Base-by-base conservation (phyloP, 2,113 vertebrate genomes). In the Amblyopsis rosae region DNA sequence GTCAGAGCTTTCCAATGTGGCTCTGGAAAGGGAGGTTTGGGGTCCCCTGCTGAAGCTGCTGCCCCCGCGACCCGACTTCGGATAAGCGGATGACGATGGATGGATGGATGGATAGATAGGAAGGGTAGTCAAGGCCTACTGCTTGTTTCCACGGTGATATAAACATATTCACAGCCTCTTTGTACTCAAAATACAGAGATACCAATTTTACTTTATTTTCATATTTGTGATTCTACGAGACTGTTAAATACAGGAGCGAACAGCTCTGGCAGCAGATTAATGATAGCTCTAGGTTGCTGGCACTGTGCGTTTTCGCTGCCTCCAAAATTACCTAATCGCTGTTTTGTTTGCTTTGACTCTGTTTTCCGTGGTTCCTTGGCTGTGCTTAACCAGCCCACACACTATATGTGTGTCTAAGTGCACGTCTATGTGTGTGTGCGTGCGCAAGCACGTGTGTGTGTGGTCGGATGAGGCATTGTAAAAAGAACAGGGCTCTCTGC, bases 91-190 rank as follows among this genome's bases (percentile, higher is more conserved):
- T n/a, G n/a, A n/a, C n/a, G n/a, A n/a, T n/a, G n/a, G n/a, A n/a
- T n/a, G n/a, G n/a, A n/a, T n/a, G n/a, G n/a, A n/a, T n/a, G n/a
- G n/a, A n/a, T n/a, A n/a, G n/a, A n/a, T n/a, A n/a, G n/a, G n/a
- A n/a, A n/a, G n/a, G n/a, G n/a, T 73, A 73, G 78, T 69, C 71
- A 82, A 67, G 72, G 65, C 59, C 63, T 19, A 41, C 62, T 58
- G 69, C 70, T 80, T 85, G 86, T 90, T 89, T 86, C 87, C 83
- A 87, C 86, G 84, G 82, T 63, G 75, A 86, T 88, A 63, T 70
- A 85, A 80, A 83, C 72, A 81, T 85, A 80, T 48, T 74, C 51
- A 70, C 74, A 69, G 66, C 69, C 2, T 78, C 77, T 76, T 73
- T 80, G 48, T 80, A 68, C 71, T 73, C 54, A n/a, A 50, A 10